phyloP scores from a whole-genome alignment of 1,140 invertebrate species.

The Nixonia krombeini region DNA sequence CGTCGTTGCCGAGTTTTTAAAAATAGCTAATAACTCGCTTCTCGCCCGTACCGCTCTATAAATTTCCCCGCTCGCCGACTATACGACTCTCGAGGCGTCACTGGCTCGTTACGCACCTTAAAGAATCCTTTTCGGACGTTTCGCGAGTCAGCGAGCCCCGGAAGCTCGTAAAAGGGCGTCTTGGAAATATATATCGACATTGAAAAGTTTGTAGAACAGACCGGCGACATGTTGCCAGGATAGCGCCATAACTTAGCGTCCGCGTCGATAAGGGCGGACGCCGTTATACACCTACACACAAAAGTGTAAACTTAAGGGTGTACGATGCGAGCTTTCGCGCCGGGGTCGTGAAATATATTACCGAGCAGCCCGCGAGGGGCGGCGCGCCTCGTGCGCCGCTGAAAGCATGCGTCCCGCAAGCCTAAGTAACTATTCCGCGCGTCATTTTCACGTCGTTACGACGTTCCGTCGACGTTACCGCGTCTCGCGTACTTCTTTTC shows the following conservation, averaged over 20 bases:
- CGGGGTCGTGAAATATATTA: slow-evolving; percentile 45
- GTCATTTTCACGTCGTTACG: slow-evolving; percentile 9
- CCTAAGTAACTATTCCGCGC: slow-evolving; percentile 4
- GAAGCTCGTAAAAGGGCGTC: slow-evolving; percentile 57
- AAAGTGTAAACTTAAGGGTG: slow-evolving; percentile 58
- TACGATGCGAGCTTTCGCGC: slow-evolving; percentile 39
- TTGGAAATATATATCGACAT: slow-evolving; percentile 64
- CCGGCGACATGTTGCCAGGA: slow-evolving; percentile 66
- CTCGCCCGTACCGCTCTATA: slow-evolving; percentile 3
- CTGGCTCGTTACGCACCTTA: slow-evolving; percentile 20
- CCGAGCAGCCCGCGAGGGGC: slow-evolving; percentile 17
- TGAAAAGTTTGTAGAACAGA: slow-evolving; percentile 70
- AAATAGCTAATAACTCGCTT: neutral
- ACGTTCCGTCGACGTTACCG: too few species aligned
- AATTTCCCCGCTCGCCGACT: slow-evolving; percentile 30
- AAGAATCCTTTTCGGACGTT: slow-evolving; percentile 36
- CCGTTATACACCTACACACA: slow-evolving; percentile 41
- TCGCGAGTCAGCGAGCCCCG: slow-evolving; percentile 20
- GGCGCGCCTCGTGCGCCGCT: slow-evolving; percentile 14
- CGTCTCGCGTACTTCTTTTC: too few species aligned
- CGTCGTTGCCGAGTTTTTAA: too few species aligned
- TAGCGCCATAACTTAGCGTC: slow-evolving; percentile 64
- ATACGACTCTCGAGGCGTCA: slow-evolving; percentile 26
- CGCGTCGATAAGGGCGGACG: slow-evolving; percentile 37
- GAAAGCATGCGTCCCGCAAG: slow-evolving; percentile 6